These are phyloP conservation scores for Andrena hattorfiana DNA, from an alignment of 2,888 invertebrate genomes.

Conservation along the genomic window DNA sequence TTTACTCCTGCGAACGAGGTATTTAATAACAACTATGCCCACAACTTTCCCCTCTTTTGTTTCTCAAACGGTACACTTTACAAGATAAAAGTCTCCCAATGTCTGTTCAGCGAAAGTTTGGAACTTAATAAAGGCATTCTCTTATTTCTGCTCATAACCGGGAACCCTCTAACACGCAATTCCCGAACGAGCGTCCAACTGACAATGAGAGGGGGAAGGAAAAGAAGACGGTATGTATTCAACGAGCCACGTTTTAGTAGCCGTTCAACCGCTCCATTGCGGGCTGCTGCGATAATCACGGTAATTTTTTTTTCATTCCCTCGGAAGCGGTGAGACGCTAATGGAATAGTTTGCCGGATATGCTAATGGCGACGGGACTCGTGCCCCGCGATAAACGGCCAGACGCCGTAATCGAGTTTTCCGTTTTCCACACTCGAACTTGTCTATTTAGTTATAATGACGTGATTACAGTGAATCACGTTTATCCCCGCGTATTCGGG, in stretches of 20 bases:
- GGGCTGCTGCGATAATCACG: not conserved
- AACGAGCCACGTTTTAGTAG: not conserved
- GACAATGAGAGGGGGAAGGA: not conserved
- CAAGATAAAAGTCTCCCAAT: too few species aligned
- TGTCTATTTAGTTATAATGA: conserved; percentile 45
- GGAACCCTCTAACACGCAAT: not conserved
- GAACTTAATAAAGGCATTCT: too few species aligned
- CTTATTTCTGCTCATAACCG: too few species aligned
- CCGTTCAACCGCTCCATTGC: not conserved
- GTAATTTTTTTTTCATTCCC: conserved; percentile 24
- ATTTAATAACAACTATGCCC: too few species aligned
- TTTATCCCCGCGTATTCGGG: conserved; percentile 10
- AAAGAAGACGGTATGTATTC: not conserved
- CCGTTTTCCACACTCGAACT: conserved; percentile 35
- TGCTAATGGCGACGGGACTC: conserved; percentile 5
- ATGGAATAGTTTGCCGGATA: conserved; percentile 23
- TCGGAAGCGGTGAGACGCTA: not conserved
- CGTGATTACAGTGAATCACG: conserved; percentile 45
- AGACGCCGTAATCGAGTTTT: conserved; percentile 28
- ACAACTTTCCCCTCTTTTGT: too few species aligned
- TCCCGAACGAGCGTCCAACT: not conserved
- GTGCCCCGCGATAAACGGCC: conserved; percentile 19
- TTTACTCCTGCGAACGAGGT: too few species aligned
- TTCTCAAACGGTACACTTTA: too few species aligned
- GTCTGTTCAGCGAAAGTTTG: too few species aligned